phyloP scores from a whole-genome alignment of 1,140 invertebrate genomes.

The Sesamia nonagrioides region DNA sequence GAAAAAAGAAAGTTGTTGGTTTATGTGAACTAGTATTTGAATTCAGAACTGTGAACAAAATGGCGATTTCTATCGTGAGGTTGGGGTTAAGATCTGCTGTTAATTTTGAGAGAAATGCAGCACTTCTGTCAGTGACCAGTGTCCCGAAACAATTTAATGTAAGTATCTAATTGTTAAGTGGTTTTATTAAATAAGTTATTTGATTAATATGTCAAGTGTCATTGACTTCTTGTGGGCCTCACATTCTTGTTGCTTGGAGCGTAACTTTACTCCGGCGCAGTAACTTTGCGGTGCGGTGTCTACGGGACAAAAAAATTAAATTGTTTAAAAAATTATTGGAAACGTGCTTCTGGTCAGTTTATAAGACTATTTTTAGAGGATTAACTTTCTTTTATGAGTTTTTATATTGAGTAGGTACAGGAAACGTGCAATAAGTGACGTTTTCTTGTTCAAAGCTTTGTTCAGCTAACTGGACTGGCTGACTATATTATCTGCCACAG shows the following conservation, averaged over 20 bases:
- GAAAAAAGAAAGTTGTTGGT: constrained; percentile 44
- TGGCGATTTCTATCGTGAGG: constrained; percentile 78
- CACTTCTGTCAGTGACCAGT: constrained; percentile 68
- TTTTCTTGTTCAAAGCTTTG: no score
- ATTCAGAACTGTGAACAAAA: constrained; percentile 65
- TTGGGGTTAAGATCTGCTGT: constrained; percentile 72
- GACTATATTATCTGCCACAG: no score
- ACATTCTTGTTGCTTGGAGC: constrained; percentile 39
- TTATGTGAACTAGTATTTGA: constrained; percentile 55
- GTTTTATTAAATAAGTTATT: not conserved
- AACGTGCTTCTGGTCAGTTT: no score
- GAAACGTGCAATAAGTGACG: no score
- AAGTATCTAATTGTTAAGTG: constrained; percentile 39
- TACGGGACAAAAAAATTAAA: not conserved
- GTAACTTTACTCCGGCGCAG: constrained; percentile 6
- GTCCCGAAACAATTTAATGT: constrained; percentile 73
- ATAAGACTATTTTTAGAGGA: no score
- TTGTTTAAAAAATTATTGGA: not conserved
- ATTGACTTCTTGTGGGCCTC: constrained; percentile 24
- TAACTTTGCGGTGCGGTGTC: not conserved
- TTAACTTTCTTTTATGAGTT: no score
- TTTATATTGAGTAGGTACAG: no score
- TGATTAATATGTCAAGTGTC: constrained; percentile 37
- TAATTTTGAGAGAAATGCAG: constrained; percentile 76
- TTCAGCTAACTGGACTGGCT: no score